These are phyloP conservation scores for Paradisaea rubra DNA, from an alignment of 2,113 vertebrate genomes.

Conservation along the genomic window DNA sequence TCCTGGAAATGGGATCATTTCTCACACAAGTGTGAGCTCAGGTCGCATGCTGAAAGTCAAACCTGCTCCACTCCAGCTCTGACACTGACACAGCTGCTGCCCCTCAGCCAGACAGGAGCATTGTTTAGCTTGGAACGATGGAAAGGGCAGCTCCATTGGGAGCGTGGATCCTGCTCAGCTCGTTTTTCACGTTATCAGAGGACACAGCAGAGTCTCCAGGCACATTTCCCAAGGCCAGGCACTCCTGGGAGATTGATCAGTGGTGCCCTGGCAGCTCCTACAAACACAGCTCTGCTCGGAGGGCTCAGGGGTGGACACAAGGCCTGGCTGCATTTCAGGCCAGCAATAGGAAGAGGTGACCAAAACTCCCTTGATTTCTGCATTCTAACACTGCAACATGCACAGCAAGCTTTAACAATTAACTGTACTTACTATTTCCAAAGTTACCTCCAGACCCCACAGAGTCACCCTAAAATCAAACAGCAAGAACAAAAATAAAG, in stretches of 20 bases:
- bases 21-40: accelerated
- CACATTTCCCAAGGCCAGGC: neutral
- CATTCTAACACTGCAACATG: neutral
- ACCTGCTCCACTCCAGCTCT: no score
- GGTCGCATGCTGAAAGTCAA: no score
- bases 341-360: neutral
- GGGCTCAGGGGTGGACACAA: accelerated
- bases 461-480: conserved; percentile 63
- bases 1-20: accelerated
- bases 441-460: conserved; percentile 56
- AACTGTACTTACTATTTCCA: conserved; percentile 59
- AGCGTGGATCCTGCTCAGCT: neutral
- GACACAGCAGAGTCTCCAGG: accelerated
- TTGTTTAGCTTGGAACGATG: accelerated
- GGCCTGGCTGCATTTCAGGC: neutral
- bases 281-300: neutral
- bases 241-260: accelerated
- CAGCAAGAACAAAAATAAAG: neutral
- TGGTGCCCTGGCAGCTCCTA: neutral
- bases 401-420: neutral
- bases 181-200: accelerated
- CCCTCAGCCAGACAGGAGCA: accelerated
- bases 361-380: accelerated
- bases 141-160: accelerated
- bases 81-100: accelerated